Base-by-base conservation (phyloP, 2,797 vertebrate species). In the Coranthus polyacanthus region DNA sequence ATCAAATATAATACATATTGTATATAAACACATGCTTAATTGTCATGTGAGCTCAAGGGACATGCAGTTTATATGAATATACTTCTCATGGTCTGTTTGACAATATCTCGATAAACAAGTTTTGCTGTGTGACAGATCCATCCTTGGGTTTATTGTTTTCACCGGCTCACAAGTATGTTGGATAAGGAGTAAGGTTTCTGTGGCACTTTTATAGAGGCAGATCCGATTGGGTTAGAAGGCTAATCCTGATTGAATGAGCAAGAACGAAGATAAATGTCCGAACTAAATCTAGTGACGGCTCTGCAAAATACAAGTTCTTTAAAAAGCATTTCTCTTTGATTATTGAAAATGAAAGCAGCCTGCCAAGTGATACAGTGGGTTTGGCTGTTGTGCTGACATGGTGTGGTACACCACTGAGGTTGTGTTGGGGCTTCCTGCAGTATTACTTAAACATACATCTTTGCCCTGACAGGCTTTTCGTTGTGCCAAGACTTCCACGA, bases 361-460 rank as follows among this genome's bases (percentile, higher is more conserved):
- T 84, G 85, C 72, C 61, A 67, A 86, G 71, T 66, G 37, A 59
- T 45, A 21, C 41, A 34, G 65, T 15, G 46, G 38, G 52, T 39
- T 72, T 74, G 58, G 73, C 75, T 79, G 77, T 72, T 45, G 61
- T 47, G 71, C 61, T 68, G 83, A 79, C 73, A 60, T 59, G 67
- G 63, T 72, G 52, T 37, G 75, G 49, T 54, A 61, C 53, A 71
- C 78, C 45, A 18, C 71, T 66, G 72, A 73, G 73, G 44, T 49
- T 60, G 58, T 78, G 68, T 55, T 58, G 68, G 56, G 68, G 72
- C 72, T 71, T 88, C 68, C 72, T 71, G 85, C 81, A 71, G 66
- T 72, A 83, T 84, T 84, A 80, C 82, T 88, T 82, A 80, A 88
- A 90, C 90, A 89, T 85, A 84, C 76, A 84, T 92, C 84, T 88